Percentiles rank a stretch among this genome's conserved stretches.
Conservation (phyloP, 2,113 vertebrate species). For the Haliaeetus leucogaster region DNA sequence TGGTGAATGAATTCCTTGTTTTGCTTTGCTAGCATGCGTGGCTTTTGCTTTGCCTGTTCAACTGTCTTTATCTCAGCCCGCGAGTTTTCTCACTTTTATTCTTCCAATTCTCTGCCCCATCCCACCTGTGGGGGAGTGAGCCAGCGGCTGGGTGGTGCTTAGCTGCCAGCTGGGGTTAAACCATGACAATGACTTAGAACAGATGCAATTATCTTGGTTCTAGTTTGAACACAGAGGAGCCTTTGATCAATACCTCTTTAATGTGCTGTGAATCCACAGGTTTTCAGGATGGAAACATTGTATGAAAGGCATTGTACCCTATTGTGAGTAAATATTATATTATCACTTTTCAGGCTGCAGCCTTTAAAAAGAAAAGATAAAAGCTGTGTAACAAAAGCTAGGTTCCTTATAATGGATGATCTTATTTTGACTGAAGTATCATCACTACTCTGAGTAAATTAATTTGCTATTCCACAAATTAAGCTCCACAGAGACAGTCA, state of each 20-base stretch:
- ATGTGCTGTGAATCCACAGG: not conserved
- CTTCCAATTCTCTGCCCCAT: too few relatives aligned
- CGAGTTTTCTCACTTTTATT: too few relatives aligned
- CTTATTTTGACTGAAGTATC: constrained; percentile 18
- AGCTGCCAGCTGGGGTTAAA: too few relatives aligned
- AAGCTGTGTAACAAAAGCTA: constrained; percentile 25
- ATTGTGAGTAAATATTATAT: constrained; percentile 19
- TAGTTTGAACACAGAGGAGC: not conserved
- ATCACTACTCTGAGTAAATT: constrained; percentile 1
- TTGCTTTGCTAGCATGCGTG: too few relatives aligned
- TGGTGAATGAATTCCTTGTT: too few relatives aligned
- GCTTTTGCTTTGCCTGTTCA: too few relatives aligned
- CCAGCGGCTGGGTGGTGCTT: too few relatives aligned
- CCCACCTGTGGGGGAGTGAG: too few relatives aligned
- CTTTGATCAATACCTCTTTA: constrained; percentile 33
- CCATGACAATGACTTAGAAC: not conserved
- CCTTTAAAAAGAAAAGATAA: constrained; percentile 29
- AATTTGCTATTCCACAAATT: constrained; percentile 37
- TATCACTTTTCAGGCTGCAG: not conserved
- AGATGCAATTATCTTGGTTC: constrained; percentile 4
- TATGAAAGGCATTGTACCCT: not conserved
- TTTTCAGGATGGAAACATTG: not conserved
- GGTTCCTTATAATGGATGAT: not conserved
- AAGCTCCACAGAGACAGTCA: not conserved
- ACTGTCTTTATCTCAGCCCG: too few relatives aligned